Conservation (phyloP, 1,140 invertebrate species). For the Formica exsecta region DNA sequence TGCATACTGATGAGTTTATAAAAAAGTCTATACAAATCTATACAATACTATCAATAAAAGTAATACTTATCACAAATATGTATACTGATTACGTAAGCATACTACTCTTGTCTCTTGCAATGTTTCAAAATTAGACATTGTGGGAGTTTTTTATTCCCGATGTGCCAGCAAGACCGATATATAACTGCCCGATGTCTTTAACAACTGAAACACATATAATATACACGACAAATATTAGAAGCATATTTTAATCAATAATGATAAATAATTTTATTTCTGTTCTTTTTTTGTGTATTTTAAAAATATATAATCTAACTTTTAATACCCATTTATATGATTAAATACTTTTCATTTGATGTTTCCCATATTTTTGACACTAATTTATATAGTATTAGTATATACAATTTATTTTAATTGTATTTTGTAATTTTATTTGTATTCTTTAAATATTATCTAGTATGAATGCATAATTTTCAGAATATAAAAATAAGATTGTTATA, state of each 20-base stretch:
- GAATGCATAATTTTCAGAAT: background rate
- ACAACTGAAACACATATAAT: background rate
- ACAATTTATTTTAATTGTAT: no score
- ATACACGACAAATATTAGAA: no score
- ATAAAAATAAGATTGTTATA: background rate
- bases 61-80: no score
- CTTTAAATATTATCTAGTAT: background rate
- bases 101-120: no score
- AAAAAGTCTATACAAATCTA: background rate
- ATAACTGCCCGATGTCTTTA: constrained; percentile 53
- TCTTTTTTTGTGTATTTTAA: no score
- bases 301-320: no score
- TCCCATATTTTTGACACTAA: background rate
- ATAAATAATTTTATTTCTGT: no score
- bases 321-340: no score
- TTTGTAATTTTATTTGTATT: background rate
- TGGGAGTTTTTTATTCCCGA: background rate
- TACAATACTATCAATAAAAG: background rate
- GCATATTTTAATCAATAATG: no score
- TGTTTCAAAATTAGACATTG: no score
- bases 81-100: no score
- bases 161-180: constrained; percentile 47
- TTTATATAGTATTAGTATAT: background rate
- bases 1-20: background rate
- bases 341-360: background rate